These are phyloP conservation scores for Amblyopsis rosae DNA, from an alignment of 2,113 vertebrate species.

Conservation along the genomic window DNA sequence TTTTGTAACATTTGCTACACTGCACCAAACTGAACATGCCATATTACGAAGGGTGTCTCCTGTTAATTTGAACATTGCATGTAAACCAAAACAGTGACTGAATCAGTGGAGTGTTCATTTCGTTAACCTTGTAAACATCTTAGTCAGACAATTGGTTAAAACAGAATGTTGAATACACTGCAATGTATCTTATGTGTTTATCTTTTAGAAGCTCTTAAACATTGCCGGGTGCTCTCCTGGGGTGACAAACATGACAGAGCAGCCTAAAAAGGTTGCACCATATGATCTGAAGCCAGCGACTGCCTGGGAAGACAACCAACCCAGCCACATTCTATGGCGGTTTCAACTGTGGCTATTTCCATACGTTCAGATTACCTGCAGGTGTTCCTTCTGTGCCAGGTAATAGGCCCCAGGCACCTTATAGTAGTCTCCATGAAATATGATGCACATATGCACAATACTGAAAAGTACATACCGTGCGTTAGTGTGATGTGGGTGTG, in stretches of 20 bases:
- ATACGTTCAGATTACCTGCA: conserved; percentile 38
- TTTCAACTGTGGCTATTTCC: conserved; percentile 32
- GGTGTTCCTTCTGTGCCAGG: conserved; percentile 43
- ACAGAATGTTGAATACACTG: too few species aligned
- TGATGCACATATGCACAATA: conserved; percentile 10
- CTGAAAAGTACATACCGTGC: conserved; percentile 4
- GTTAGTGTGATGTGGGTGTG: not conserved
- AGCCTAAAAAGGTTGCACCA: conserved; percentile 34
- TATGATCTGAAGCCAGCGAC: conserved; percentile 31
- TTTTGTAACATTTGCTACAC: too few species aligned
- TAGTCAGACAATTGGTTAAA: too few species aligned
- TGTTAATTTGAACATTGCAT: too few species aligned
- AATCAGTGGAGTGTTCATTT: too few species aligned
- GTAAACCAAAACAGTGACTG: too few species aligned
- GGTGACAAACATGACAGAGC: conserved; percentile 13
- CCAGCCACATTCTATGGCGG: conserved; percentile 19
- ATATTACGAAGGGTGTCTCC: too few species aligned
- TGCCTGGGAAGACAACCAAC: conserved; percentile 50
- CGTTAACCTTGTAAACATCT: too few species aligned
- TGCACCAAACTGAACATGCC: too few species aligned
- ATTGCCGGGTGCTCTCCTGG: conserved; percentile 21
- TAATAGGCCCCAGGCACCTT: conserved; percentile 21
- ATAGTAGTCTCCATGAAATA: conserved; percentile 14
- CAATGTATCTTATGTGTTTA: too few species aligned
- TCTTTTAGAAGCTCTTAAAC: conserved; percentile 30